Evolutionary conservation across 2,797 vertebrate genomes (phyloP).

Genomic region (Poecilia wingei): DNA sequence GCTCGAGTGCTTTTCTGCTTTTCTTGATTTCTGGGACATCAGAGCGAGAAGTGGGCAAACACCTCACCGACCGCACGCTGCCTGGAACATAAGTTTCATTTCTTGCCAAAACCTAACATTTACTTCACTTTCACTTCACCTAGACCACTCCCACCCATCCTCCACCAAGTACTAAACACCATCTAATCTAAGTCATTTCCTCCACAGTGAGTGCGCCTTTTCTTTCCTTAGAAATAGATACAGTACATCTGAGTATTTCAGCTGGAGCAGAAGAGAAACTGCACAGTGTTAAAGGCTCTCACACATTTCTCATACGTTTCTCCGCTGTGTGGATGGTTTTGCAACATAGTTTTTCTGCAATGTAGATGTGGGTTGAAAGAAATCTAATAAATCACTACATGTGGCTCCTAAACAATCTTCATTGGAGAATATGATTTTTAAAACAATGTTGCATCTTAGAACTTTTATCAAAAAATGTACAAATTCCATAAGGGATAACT

Average conservation of each 20-base stretch:
- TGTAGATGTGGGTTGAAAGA: background rate
- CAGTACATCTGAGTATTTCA: background rate
- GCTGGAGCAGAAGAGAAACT: background rate
- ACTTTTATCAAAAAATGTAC: background rate
- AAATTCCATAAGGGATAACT: background rate
- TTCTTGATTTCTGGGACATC: background rate
- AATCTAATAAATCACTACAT: background rate
- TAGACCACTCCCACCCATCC: background rate
- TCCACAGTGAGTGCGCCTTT: background rate
- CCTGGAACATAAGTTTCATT: constrained; percentile 3
- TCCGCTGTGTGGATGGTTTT: background rate
- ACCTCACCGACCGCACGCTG: background rate
- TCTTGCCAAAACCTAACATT: background rate
- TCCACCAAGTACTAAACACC: background rate
- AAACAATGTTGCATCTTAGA: background rate
- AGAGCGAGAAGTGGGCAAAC: background rate
- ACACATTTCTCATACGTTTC: background rate
- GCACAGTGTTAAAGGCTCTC: background rate
- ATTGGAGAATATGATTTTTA: background rate
- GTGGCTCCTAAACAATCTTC: background rate
- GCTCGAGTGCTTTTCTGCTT: background rate
- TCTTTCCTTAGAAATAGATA: background rate
- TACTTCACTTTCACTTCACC: background rate
- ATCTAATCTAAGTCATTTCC: background rate
- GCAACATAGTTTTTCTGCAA: background rate